Conservation (phyloP, 2,888 invertebrate species). For the Caenorhabditis sulstoni region DNA sequence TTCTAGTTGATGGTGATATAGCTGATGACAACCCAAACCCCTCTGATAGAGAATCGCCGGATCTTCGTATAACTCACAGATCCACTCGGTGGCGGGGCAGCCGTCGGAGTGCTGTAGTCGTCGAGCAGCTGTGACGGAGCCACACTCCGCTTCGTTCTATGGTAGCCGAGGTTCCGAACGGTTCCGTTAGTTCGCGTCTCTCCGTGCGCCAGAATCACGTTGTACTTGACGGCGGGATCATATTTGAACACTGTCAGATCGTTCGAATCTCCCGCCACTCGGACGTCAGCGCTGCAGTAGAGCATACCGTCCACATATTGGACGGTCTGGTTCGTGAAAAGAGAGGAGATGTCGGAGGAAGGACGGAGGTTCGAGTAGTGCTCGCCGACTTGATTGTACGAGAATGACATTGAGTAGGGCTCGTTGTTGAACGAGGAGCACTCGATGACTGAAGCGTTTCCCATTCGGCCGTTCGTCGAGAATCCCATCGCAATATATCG, state of each 20-base stretch:
- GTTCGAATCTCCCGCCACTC: constrained; percentile 36
- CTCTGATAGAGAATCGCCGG: no score
- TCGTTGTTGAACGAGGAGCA: constrained; percentile 41
- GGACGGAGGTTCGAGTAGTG: constrained; percentile 34
- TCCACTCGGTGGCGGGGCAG: constrained; percentile 39
- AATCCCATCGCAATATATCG: constrained; percentile 56
- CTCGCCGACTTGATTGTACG: constrained; percentile 25
- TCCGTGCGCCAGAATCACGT: constrained; percentile 47
- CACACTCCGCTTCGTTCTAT: constrained; percentile 19
- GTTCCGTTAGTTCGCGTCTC: constrained; percentile 27
- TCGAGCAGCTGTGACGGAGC: constrained; percentile 16
- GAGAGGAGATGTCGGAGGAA: constrained; percentile 5
- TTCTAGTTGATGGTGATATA: background rate
- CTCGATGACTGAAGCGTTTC: constrained; percentile 50
- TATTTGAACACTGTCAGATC: constrained; percentile 53
- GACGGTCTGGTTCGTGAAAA: constrained; percentile 30
- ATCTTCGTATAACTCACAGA: constrained; percentile 31
- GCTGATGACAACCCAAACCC: background rate
- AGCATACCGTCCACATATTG: constrained; percentile 49
- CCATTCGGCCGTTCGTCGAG: constrained; percentile 51
- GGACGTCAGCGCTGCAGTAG: constrained; percentile 54
- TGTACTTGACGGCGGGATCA: constrained; percentile 24
- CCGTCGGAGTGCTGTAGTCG: constrained; percentile 21
- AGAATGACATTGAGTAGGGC: constrained; percentile 27
- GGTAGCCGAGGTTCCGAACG: constrained; percentile 8